Conservation (phyloP, 1,140 invertebrate species). For the Oncopeltus fasciatus region DNA sequence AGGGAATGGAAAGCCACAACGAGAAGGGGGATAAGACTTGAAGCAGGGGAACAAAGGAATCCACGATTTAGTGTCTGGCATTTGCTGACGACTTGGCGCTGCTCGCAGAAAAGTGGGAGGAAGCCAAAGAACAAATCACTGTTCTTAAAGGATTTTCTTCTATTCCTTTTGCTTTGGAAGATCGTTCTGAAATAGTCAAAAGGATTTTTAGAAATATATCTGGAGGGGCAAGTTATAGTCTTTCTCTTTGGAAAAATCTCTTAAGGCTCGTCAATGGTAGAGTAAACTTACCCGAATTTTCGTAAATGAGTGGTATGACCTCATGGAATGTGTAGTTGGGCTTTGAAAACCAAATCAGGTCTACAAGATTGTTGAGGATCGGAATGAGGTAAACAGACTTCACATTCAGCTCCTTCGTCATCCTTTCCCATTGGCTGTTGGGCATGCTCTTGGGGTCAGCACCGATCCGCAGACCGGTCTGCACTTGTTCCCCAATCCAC, state of each 20-base stretch:
- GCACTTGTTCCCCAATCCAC: constrained; percentile 46
- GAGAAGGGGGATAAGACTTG: not conserved
- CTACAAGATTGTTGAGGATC: constrained; percentile 62
- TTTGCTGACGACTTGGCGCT: too few relatives aligned
- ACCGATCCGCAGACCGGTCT: constrained; percentile 50
- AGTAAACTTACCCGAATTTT: constrained; percentile 22
- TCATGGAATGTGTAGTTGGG: constrained; percentile 20
- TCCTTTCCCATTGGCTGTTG: constrained; percentile 42
- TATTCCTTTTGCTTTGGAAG: too few relatives aligned
- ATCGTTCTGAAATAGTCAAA: too few relatives aligned
- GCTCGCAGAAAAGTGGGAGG: not conserved
- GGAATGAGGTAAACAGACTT: constrained; percentile 39
- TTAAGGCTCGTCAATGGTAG: too few relatives aligned
- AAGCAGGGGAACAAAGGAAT: not conserved
- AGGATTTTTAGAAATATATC: too few relatives aligned
- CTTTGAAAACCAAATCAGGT: constrained; percentile 50
- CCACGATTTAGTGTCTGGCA: not conserved
- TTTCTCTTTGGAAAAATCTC: too few relatives aligned
- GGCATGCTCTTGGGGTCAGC: constrained; percentile 65
- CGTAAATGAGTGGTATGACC: constrained; percentile 16
- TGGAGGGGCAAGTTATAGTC: too few relatives aligned
- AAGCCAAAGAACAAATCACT: not conserved
- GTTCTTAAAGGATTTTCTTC: not conserved
- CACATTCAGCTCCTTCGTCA: constrained; percentile 40
- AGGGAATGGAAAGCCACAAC: not conserved